phyloP scores from a whole-genome alignment of 2,113 vertebrate genomes.

The Malurus alboscapulatus region DNA sequence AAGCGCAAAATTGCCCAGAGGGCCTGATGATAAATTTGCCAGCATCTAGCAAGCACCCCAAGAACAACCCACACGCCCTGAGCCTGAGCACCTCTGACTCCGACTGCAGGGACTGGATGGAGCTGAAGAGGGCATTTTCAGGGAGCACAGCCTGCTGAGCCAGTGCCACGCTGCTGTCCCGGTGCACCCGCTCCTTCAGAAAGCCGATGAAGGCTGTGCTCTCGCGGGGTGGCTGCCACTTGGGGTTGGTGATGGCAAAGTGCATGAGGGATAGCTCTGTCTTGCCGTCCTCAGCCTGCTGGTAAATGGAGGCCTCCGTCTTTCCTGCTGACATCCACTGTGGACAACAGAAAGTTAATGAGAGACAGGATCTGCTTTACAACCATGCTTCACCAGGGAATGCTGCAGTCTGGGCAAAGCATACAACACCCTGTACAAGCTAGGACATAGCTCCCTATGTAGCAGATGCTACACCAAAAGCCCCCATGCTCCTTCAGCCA shows the following conservation, averaged over 20 bases:
- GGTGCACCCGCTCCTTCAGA: conserved; percentile 92
- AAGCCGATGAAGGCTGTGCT: conserved; percentile 96
- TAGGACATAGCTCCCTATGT: background rate
- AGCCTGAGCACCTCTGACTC: conserved; percentile 83
- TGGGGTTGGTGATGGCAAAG: conserved; percentile 97
- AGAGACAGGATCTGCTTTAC: background rate
- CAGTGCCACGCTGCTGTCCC: conserved; percentile 80
- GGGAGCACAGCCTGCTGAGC: conserved; percentile 76
- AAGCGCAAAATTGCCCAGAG: background rate
- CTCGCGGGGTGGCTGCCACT: conserved; percentile 93
- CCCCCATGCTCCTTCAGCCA: background rate
- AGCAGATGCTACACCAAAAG: background rate
- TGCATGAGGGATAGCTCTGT: conserved; percentile 98
- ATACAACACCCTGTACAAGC: background rate
- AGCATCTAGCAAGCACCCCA: background rate
- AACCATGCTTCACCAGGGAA: background rate
- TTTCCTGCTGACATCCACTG: conserved; percentile 96
- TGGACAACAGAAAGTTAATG: background rate
- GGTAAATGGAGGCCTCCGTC: conserved; percentile 96
- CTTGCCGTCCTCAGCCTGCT: conserved; percentile 97
- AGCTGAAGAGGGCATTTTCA: conserved; percentile 83
- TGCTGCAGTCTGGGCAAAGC: background rate
- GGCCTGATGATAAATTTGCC: background rate
- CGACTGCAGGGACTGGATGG: conserved; percentile 82
- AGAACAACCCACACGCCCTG: background rate